Evolutionary conservation across 2,113 vertebrate species (phyloP).

Genomic region (Candoia aspera): DNA sequence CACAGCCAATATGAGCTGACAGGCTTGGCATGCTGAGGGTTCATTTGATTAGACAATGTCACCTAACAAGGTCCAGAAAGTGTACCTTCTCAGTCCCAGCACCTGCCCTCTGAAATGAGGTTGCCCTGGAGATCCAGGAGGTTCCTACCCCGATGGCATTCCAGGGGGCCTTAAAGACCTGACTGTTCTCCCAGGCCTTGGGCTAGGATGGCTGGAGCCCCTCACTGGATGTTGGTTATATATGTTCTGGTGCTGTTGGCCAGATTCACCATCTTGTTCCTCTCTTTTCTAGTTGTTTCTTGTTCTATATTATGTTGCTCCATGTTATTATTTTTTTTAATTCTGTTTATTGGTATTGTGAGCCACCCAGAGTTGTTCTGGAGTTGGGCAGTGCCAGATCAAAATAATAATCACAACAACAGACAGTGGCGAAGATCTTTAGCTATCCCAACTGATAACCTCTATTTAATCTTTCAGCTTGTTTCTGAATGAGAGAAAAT

Average conservation of each 20-base stretch:
- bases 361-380: background rate
- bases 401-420: background rate
- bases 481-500: constrained; percentile 47
- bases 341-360: background rate
- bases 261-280: background rate
- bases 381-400: background rate
- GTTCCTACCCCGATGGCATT: background rate
- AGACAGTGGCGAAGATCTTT: background rate
- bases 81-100: background rate
- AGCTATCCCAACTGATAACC: constrained; percentile 26
- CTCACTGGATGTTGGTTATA: background rate
- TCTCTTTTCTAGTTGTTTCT: background rate
- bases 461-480: constrained; percentile 39
- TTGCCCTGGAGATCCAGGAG: background rate
- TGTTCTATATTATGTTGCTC: background rate
- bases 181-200: too few relatives aligned
- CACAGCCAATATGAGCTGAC: background rate
- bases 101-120: background rate
- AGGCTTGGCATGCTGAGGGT: background rate
- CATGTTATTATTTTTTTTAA: background rate
- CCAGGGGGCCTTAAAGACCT: too few relatives aligned
- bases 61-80: background rate
- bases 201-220: background rate
- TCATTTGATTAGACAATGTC: background rate
- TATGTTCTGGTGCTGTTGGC: background rate